Conservation (phyloP, 2,797 vertebrate species). For the Microtus californicus region DNA sequence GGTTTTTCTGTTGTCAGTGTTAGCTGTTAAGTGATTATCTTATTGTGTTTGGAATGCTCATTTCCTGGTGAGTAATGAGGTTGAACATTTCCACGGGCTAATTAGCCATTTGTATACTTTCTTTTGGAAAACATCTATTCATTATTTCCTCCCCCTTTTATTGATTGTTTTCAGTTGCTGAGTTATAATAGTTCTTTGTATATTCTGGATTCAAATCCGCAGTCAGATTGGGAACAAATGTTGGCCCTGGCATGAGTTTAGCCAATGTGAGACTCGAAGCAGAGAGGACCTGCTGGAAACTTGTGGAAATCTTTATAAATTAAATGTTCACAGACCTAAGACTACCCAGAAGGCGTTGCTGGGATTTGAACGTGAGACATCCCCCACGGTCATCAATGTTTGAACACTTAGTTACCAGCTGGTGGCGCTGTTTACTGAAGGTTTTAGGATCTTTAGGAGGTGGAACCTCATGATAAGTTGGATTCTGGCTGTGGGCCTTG, state of each 20-base stretch:
- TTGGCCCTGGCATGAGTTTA: neutral
- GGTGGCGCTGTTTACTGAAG: neutral
- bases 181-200: neutral
- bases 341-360: neutral
- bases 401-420: neutral
- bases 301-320: neutral
- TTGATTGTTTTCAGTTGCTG: slow-evolving; percentile 18
- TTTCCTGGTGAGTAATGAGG: neutral
- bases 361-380: neutral
- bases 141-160: neutral
- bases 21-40: neutral
- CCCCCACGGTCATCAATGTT: neutral
- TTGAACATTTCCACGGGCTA: neutral
- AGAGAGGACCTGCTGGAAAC: neutral
- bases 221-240: neutral
- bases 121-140: neutral
- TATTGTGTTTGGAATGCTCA: neutral
- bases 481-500: neutral
- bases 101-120: neutral
- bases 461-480: neutral
- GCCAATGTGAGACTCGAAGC: neutral
- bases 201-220: neutral
- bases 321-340: neutral
- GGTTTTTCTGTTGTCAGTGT: neutral
- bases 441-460: neutral